Base-by-base conservation (phyloP, 2,888 invertebrate species). In the Dichetophora obliterata region DNA sequence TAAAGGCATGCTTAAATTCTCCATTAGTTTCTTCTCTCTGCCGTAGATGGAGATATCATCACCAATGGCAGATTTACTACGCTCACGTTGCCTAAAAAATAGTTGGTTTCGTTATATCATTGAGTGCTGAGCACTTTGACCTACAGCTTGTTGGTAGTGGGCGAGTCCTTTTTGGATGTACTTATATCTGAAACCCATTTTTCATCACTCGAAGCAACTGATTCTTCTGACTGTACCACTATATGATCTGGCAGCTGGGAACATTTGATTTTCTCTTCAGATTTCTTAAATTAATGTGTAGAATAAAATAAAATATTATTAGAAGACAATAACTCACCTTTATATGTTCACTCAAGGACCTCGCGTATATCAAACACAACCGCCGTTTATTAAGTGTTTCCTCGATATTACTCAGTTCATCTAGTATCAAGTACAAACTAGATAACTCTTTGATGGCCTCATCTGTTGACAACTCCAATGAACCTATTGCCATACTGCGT, bases 361-460 rank as follows among this genome's bases (percentile, higher is more conserved):
- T 80, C 93, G 91, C 52, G 95, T 88, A 59, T 92, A 92, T 6
- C 95, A 90, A 80, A 95, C 50, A 68, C 22, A 19, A 24, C 5
- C 50, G 50, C 9, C 68, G 68, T 27, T 68, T 68, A 14, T 68
- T 50, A 22, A 68, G 24, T 6, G 24, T 68, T 34, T 65, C 65
- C 84, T 95, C 68, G 5, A 68, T 37, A 19, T 22, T 68, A 16
- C 24, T 68, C 50, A 68, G n/a, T 50, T 68, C 94, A 84, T 96
- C 95, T 88, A 96, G 91, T 48, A 96, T 89, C 78, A 92, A 92
- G 82, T 95, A 92, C 8, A 96, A 90, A 82, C 94, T 94, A 81
- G 95, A 95, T 70, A 96, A 88, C 84, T 96, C 95, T 83, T 95
- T 95, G 79, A 96, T 0, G 92, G 91, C 48, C 90, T 91, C 43